Evolutionary conservation across 2,888 invertebrate genomes (phyloP).

Genomic region (Rhimphoctona megacephalus): DNA sequence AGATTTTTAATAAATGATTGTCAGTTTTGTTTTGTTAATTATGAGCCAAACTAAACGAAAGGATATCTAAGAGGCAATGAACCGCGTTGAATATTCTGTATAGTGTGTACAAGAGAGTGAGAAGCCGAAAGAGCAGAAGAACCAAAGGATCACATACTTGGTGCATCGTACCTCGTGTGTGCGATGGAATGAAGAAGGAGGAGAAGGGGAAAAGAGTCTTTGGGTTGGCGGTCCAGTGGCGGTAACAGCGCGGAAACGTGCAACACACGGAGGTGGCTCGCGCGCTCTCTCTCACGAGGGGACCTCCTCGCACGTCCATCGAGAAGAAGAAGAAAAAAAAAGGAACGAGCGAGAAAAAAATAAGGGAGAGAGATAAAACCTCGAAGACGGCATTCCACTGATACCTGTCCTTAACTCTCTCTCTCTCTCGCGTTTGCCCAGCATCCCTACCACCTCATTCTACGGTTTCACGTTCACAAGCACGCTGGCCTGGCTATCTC

Average conservation of each 20-base stretch:
- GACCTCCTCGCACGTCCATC: slow-evolving; percentile 49
- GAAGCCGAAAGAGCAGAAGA: slow-evolving; percentile 17
- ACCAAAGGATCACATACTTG: slow-evolving; percentile 45
- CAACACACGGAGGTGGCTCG: slow-evolving; percentile 76
- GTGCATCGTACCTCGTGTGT: slow-evolving; percentile 36
- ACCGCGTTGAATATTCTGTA: slow-evolving; percentile 21
- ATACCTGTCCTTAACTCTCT: slow-evolving; percentile 81
- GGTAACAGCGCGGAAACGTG: slow-evolving; percentile 73
- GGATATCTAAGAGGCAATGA: slow-evolving; percentile 46
- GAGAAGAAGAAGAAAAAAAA: slow-evolving; percentile 8
- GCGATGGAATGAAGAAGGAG: slow-evolving; percentile 43
- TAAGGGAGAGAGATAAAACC: slow-evolving; percentile 32
- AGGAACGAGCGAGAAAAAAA: neutral
- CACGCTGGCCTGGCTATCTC: slow-evolving; percentile 69
- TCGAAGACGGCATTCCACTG: slow-evolving; percentile 80
- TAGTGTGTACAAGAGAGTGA: slow-evolving; percentile 16
- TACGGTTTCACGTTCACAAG: slow-evolving; percentile 73
- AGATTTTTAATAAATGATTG: neutral
- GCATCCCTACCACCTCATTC: slow-evolving; percentile 42
- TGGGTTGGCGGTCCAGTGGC: slow-evolving; percentile 67
- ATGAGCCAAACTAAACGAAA: neutral
- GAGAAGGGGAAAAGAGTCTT: slow-evolving; percentile 33
- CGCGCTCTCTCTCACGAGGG: slow-evolving; percentile 61
- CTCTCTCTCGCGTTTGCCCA: slow-evolving; percentile 69
- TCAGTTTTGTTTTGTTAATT: neutral